phyloP scores from a whole-genome alignment of 2,113 vertebrate genomes.

The Fregetta grallaria region DNA sequence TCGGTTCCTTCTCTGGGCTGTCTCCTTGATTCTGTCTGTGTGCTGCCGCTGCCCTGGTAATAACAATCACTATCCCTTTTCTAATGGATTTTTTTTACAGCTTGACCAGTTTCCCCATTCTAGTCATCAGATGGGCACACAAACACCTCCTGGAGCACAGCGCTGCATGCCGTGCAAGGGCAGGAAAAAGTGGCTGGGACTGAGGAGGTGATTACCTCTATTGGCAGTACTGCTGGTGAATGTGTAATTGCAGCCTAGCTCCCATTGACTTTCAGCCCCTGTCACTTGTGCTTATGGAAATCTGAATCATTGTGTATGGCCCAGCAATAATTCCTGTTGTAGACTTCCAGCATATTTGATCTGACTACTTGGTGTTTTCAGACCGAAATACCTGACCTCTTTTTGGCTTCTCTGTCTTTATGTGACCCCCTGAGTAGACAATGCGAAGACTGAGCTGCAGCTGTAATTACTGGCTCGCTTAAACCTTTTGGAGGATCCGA shows the following conservation, averaged over 20 bases:
- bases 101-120: neutral
- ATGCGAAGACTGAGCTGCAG: neutral
- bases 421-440: neutral
- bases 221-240: neutral
- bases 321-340: neutral
- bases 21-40: neutral
- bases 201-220: neutral
- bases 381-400: neutral
- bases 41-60: neutral
- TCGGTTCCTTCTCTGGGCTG: neutral
- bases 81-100: neutral
- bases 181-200: neutral
- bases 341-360: neutral
- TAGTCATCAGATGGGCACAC: neutral
- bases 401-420: neutral
- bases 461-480: neutral
- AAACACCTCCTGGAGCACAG: neutral
- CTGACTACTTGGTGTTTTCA: neutral
- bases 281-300: constrained; percentile 2
- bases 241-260: neutral
- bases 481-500: neutral
- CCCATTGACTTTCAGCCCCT: neutral
- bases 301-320: neutral
- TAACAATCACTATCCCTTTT: neutral
- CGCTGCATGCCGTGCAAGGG: fast-evolving